Base-by-base conservation (phyloP, 2,888 invertebrate genomes). In the Apamea monoglypha region DNA sequence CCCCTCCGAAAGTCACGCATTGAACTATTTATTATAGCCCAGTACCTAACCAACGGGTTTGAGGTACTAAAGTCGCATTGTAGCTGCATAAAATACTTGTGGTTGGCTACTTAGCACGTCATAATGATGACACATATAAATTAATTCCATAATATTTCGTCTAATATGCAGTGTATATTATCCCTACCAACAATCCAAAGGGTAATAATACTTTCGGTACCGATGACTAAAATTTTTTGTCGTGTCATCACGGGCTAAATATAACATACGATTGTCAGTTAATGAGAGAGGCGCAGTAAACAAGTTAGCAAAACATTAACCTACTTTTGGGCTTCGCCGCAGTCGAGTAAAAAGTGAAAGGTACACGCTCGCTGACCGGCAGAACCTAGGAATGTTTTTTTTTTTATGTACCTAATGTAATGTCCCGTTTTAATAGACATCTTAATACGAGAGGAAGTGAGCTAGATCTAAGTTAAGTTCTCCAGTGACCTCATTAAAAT, bases 331-430 rank as follows among this genome's bases (percentile, higher is more conserved):
- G 8, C n/a, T 36, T 36, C 16, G n/a, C 44, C 50, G 25, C 67
- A 53, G 29, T 61, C n/a, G 2, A 18, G 14, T 61, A 67, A 77
- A 64, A 44, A 83, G 83, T 83, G 83, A 83, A 78, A 83, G 67
- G 50, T 68, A 56, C 16, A 29, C 12, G 47, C 18, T 63, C 44
- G 12, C 40, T 59, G n/a, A 50, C 8, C n/a, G 2, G 12, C 18
- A 7, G n/a, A 25, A 29, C 61, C 21, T 59, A 47, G 16, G 29
- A 61, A 50, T 53, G 6, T 47, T 44, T 81, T 56, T 56, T 21
- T 56, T 56, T n/a, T 71, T 5, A 14, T 32, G 29, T 6, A 6
- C 18, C n/a, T 68, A 44, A 14, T 8, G 21, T 29, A 47, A 7
- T 80, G 7, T 53, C 5, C 12, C 14, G n/a, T 61, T 81, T 44